These are phyloP conservation scores for Oxygymnocypris stewartii DNA, from an alignment of 2,113 vertebrate species.

Conservation along the genomic window DNA sequence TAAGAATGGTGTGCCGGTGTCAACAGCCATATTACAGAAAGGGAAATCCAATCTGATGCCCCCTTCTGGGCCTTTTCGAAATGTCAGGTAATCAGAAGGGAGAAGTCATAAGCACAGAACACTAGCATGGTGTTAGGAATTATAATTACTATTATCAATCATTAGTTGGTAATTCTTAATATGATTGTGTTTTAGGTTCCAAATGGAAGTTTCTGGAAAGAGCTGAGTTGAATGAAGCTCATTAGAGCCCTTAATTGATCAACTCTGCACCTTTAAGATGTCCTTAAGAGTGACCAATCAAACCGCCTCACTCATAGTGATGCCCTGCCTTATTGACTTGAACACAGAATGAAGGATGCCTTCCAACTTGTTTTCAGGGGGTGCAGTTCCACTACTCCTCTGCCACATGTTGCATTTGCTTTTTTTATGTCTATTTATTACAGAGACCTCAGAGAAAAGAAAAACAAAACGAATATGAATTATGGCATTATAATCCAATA, in stretches of 20 bases:
- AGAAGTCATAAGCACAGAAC: neutral
- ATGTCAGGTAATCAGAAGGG: conserved; percentile 41
- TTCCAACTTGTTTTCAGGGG: conserved; percentile 28
- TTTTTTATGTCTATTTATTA: conserved; percentile 64
- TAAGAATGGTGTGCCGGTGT: conserved; percentile 46
- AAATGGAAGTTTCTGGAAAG: conserved; percentile 63
- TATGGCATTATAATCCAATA: conserved; percentile 59
- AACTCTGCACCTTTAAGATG: conserved; percentile 41
- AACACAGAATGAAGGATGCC: conserved; percentile 50
- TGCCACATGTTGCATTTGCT: conserved; percentile 49
- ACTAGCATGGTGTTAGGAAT: neutral
- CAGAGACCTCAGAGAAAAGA: conserved; percentile 22
- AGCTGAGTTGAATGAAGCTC: conserved; percentile 43
- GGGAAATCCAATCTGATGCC: conserved; percentile 62
- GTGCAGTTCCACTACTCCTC: conserved; percentile 37
- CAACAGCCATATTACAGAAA: conserved; percentile 53
- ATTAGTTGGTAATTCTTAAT: neutral
- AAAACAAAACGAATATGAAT: conserved; percentile 56
- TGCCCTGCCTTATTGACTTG: conserved; percentile 59
- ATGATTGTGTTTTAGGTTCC: conserved; percentile 58
- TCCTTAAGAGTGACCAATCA: conserved; percentile 43
- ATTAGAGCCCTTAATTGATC: conserved; percentile 43
- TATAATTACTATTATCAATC: neutral
- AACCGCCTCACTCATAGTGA: conserved; percentile 32
- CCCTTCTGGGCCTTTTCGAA: conserved; percentile 67